Evolutionary conservation across 92 coral and sea anemone genomes (phyloP), one percentile per base, ranked within the genome.

Genomic region (Actinernus sp.): DNA sequence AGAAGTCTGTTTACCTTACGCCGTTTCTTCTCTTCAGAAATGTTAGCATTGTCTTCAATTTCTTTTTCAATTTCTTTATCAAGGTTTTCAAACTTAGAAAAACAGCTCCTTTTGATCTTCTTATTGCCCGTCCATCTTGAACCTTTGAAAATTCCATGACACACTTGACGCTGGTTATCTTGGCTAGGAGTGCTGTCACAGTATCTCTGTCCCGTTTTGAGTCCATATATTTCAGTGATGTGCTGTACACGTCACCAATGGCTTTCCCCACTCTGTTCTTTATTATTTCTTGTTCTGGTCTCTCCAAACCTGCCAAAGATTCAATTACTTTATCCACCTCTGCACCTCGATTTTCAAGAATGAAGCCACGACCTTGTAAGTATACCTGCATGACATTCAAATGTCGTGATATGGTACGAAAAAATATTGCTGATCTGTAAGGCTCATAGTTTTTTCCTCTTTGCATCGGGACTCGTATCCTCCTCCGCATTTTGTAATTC

Each of bases 311-410:
- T 18, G 40, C 31, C n/a, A 85, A 1, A 7, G 73, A 57, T 18
- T 59, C 22, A 13, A 78, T 29, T 2, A 72, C 33, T 23, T 58
- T 29, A 30, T 22, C 32, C 0, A 65, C 58, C 14, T 55, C 59
- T 10, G 27, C 2, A 9, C 79, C 73, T 0, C 26, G 52, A 52
- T 73, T 78, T 52, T 65, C 82, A 2, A 85, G 0, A 33, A 85
- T 65, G 47, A 49, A 73, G 0, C 61, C 82, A 11, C 34, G 40
- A 9, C 83, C 83, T 21, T 59, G 28, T 2, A 73, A 34, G 38
- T 74, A 74, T 6, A 87, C 58, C 51, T 74, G 81, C 25, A 47
- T 64, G 22, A 80, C 61, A 24, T 61, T 78, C 30, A 79, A 49
- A 46, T 63, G 81, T 12, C 79, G 67, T 6, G 82, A 23, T 19